Evolutionary conservation across 2,888 invertebrate genomes (phyloP), one percentile per base, ranked within the genome.

Genomic region (Uropetala carovei): DNA sequence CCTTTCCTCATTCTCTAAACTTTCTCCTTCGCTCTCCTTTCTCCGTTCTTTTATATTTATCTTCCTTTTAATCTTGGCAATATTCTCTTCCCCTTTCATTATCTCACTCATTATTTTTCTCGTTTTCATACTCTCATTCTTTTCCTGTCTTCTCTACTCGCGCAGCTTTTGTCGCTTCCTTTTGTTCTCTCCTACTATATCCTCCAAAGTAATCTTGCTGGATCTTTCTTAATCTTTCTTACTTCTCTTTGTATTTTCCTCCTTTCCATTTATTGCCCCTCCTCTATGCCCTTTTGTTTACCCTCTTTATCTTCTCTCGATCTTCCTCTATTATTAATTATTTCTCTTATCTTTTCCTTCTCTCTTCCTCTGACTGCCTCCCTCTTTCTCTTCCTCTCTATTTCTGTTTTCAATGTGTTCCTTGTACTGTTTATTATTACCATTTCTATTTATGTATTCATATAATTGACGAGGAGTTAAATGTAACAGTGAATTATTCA

Each of bases 231-330:
- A 27, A 56, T 57, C 5, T 22, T 84, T 60, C 22, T 85, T 27
- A 59, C 92, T 22, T 57, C 27, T 58, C 10, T 2, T 27, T 18
- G 14, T 58, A 59, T 27, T 92, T 64, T n/a, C n/a, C n/a, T n/a
- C n/a, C n/a, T n/a, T n/a, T 64, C 64, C 64, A 7, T 64, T 64
- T 59, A n/a, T 83, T 84, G 56, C 57, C 59, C 59, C 68, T 91
- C 81, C 91, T 83, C 91, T 57, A n/a, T n/a, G n/a, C n/a, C 68
- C 86, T 68, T 57, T 22, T 43, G 7, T n/a, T 92, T 27, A 60
- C 43, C 5, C 43, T 43, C 43, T 43, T 5, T 43, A n/a, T 43
- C 43, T 22, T 30, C 22, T 60, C 43, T n/a, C 68, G 8, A 43
- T 27, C 60, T 60, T 82, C 18, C 84, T 84, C 82, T 82, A n/a